phyloP scores from a whole-genome alignment of 1,140 invertebrate species.

The Drosophila busckii region DNA sequence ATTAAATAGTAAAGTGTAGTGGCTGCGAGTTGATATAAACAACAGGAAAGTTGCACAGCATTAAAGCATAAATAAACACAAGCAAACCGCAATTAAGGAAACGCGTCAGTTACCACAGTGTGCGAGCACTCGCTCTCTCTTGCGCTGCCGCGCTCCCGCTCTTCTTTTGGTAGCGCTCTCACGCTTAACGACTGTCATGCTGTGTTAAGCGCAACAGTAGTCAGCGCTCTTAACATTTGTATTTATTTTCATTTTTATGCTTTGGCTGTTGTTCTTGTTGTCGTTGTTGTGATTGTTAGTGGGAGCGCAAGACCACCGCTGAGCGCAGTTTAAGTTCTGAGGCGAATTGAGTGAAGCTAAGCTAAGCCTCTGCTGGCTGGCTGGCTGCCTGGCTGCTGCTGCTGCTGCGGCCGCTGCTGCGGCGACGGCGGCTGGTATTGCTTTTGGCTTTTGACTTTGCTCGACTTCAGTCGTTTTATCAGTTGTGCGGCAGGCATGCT shows the following conservation, averaged over 20 bases:
- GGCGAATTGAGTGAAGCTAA: too few relatives aligned
- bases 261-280: conserved; percentile 21
- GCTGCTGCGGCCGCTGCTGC: too few relatives aligned
- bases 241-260: conserved; percentile 27
- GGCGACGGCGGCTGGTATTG: too few relatives aligned
- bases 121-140: background rate
- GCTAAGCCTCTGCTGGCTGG: too few relatives aligned
- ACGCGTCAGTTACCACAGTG: too few relatives aligned
- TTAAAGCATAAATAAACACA: conserved; percentile 53
- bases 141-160: background rate
- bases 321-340: too few relatives aligned
- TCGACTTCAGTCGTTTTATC: conserved; percentile 33
- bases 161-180: background rate
- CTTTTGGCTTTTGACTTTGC: conserved; percentile 6
- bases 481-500: conserved; percentile 64
- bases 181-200: conserved; percentile 3
- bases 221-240: background rate
- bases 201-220: conserved; percentile 8
- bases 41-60: conserved; percentile 15
- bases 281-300: too few relatives aligned
- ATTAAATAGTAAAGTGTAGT: too few relatives aligned
- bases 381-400: too few relatives aligned
- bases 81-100: conserved; percentile 43
- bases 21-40: conserved; percentile 42
- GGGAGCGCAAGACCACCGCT: too few relatives aligned